Evolutionary conservation across 2,888 invertebrate species (phyloP).

Genomic region (Dasysyrphus tricinctus): DNA sequence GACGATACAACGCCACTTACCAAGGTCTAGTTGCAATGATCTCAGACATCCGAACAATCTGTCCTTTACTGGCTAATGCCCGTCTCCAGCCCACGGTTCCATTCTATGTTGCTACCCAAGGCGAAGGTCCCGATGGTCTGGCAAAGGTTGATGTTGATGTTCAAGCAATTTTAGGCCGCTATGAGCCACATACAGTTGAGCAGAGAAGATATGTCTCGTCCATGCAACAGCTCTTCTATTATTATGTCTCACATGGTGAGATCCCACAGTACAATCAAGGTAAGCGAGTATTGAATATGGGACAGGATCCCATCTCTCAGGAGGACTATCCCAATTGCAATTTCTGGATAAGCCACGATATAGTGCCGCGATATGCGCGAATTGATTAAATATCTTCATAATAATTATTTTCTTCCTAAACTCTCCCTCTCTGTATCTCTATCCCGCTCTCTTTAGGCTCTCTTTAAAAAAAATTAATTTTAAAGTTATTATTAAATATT

Average conservation of each 20-base stretch:
- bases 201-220: slow-evolving; percentile 90
- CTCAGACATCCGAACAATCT: slow-evolving; percentile 91
- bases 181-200: slow-evolving; percentile 88
- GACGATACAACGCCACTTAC: slow-evolving; percentile 88
- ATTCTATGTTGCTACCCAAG: slow-evolving; percentile 89
- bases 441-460: slow-evolving; percentile 56
- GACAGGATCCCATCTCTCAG: slow-evolving; percentile 88
- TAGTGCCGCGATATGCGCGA: slow-evolving; percentile 90
- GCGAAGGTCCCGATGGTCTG: slow-evolving; percentile 84
- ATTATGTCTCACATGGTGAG: slow-evolving; percentile 91
- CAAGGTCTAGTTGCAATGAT: slow-evolving; percentile 89
- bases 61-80: slow-evolving; percentile 89
- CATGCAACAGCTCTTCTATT: slow-evolving; percentile 92
- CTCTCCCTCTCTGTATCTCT: slow-evolving; percentile 28
- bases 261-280: slow-evolving; percentile 86
- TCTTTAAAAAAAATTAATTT: slow-evolving; percentile 65
- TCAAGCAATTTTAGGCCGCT: slow-evolving; percentile 91
- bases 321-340: slow-evolving; percentile 89
- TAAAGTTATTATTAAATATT: slow-evolving; percentile 69
- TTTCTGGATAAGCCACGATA: slow-evolving; percentile 89
- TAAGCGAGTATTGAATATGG: slow-evolving; percentile 87
- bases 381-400: slow-evolving; percentile 85
- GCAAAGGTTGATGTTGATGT: slow-evolving; percentile 88
- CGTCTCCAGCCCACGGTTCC: slow-evolving; percentile 87
- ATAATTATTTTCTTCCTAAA: slow-evolving; percentile 17